Percentiles rank a stretch among this genome's conserved stretches.
These are phyloP conservation scores for Pheucticus melanocephalus DNA, from an alignment of 2,113 vertebrate species.

Conservation along the genomic window DNA sequence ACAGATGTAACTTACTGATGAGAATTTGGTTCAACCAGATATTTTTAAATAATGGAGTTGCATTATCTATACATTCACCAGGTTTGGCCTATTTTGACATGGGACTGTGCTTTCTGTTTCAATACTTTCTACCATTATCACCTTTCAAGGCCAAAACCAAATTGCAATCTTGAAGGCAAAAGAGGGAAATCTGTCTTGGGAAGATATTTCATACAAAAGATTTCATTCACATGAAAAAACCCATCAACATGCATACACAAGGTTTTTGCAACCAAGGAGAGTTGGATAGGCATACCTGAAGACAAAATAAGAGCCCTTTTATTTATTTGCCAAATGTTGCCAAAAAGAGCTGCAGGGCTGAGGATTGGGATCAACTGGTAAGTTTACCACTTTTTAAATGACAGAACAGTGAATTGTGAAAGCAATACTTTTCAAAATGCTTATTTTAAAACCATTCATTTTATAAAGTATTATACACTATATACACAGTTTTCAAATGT, in stretches of 20 bases:
- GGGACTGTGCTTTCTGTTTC: neutral
- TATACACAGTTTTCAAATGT: neutral
- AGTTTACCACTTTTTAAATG: neutral
- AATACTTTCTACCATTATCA: neutral
- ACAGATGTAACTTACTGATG: neutral
- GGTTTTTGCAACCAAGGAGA: neutral
- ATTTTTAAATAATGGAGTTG: neutral
- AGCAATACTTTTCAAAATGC: neutral
- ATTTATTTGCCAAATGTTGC: neutral
- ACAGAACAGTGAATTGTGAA: neutral
- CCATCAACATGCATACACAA: neutral
- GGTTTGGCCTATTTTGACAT: neutral
- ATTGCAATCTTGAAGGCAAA: neutral
- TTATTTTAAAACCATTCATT: neutral
- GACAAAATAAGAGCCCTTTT: neutral
- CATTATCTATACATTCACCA: neutral
- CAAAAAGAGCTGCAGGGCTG: neutral
- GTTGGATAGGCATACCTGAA: neutral
- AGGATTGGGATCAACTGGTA: neutral
- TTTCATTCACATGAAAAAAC: neutral
- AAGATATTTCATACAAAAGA: neutral
- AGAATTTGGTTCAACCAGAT: neutral
- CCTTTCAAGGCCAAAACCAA: neutral
- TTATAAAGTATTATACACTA: neutral
- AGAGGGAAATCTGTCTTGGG: neutral